A percentile compares a stretch with the other conserved stretches of the same genome.
Evolutionary conservation across 2,888 invertebrate species (phyloP).

Genomic region (Halictus quadricinctus): DNA sequence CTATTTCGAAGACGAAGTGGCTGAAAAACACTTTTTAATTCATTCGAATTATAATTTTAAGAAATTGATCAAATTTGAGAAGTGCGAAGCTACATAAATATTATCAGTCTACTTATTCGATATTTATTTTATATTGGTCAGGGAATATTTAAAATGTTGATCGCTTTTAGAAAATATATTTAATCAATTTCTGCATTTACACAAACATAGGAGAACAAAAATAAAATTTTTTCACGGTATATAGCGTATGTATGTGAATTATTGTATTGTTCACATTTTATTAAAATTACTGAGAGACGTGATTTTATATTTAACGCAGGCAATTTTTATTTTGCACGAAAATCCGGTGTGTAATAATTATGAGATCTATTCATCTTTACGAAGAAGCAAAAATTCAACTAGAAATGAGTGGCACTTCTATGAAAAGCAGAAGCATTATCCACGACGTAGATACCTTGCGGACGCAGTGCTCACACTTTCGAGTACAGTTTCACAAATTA

Average conservation of each 20-base stretch:
- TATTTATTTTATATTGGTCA: neutral
- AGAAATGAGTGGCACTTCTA: neutral
- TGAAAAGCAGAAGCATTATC: neutral
- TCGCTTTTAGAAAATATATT: neutral
- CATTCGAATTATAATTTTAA: no score
- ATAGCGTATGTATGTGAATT: no score
- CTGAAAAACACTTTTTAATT: neutral
- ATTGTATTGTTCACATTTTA: neutral
- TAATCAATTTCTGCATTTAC: neutral
- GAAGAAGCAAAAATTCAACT: neutral
- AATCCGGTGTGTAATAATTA: neutral
- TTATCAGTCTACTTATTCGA: neutral
- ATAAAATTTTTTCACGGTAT: neutral
- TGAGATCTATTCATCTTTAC: neutral
- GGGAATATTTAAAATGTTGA: neutral
- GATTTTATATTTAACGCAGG: neutral
- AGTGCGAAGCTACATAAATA: no score
- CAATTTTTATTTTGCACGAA: neutral
- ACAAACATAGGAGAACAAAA: neutral
- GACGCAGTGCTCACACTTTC: neutral
- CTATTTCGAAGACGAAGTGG: neutral
- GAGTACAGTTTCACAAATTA: constrained; percentile 35
- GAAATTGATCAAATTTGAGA: no score
- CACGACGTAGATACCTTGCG: neutral
- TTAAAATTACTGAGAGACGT: neutral